Conservation (phyloP, 2,113 vertebrate genomes). For the Pomatostomus ruficeps region DNA sequence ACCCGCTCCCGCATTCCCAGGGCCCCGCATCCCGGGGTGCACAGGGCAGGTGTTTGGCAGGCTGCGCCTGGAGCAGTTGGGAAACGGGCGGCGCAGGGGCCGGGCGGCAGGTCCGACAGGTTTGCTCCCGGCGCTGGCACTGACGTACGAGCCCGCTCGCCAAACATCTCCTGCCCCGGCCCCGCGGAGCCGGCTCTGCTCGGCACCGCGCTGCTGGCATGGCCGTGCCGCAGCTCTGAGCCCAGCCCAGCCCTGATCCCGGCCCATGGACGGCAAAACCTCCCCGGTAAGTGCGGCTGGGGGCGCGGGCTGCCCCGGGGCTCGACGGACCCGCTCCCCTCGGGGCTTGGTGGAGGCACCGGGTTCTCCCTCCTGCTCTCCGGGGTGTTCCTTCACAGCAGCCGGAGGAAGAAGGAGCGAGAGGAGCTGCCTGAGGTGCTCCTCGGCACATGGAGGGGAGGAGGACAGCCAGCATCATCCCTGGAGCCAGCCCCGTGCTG, state of each 20-base stretch:
- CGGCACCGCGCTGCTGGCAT: background rate
- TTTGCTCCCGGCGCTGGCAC: slow-evolving; percentile 21
- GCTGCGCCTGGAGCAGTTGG: background rate
- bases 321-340: rapidly evolving
- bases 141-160: slow-evolving; percentile 27
- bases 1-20: rapidly evolving
- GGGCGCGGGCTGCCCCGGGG: rapidly evolving
- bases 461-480: background rate
- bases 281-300: background rate
- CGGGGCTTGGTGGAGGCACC: background rate
- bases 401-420: background rate
- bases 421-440: background rate
- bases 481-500: rapidly evolving
- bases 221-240: slow-evolving; percentile 22
- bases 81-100: background rate
- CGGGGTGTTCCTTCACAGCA: background rate
- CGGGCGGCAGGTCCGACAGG: slow-evolving; percentile 36
- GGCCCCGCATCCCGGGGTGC: background rate
- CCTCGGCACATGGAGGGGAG: rapidly evolving
- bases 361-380: background rate
- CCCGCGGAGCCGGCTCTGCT: background rate
- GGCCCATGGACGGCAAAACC: slow-evolving; percentile 37
- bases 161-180: slow-evolving; percentile 25
- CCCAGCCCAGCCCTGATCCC: background rate
- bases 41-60: background rate